These are phyloP conservation scores for Rafetus swinhoei DNA, from an alignment of 2,113 vertebrate species.

Conservation along the genomic window DNA sequence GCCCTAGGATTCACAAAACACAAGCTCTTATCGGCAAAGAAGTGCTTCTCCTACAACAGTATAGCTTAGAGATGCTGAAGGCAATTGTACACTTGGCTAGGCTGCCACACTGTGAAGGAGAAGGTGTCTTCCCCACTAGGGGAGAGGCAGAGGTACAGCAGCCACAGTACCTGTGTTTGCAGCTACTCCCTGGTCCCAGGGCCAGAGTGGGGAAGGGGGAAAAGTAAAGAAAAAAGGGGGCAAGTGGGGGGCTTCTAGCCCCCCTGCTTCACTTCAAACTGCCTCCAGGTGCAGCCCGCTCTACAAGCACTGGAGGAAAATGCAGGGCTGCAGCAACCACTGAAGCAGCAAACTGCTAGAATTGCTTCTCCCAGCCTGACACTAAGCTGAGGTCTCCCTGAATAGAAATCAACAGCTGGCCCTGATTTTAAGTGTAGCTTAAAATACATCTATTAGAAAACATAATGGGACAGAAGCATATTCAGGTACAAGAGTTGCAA, in stretches of 20 bases:
- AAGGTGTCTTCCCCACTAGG: too few relatives aligned
- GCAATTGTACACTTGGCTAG: too few relatives aligned
- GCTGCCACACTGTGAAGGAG: too few relatives aligned
- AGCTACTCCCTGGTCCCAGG: not conserved
- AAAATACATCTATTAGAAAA: not conserved
- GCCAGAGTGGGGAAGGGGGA: not conserved
- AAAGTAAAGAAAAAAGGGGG: not conserved
- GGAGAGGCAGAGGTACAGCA: not conserved
- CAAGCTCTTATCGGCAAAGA: not conserved
- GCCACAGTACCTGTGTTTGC: too few relatives aligned
- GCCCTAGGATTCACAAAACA: too few relatives aligned
- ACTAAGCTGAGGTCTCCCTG: not conserved
- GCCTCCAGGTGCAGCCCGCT: not conserved
- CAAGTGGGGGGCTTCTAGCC: not conserved
- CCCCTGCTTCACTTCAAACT: not conserved
- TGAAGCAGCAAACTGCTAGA: too few relatives aligned
- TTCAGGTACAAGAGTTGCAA: not conserved
- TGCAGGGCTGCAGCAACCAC: not conserved
- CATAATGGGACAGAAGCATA: too few relatives aligned
- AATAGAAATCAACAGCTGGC: not conserved
- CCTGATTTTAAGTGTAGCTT: not conserved
- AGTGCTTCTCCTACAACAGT: not conserved
- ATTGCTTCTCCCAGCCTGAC: too few relatives aligned
- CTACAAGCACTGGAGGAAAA: not conserved
- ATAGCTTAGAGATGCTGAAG: not conserved